Conservation (phyloP, 2,113 vertebrate species). For the Zapus hudsonius region DNA sequence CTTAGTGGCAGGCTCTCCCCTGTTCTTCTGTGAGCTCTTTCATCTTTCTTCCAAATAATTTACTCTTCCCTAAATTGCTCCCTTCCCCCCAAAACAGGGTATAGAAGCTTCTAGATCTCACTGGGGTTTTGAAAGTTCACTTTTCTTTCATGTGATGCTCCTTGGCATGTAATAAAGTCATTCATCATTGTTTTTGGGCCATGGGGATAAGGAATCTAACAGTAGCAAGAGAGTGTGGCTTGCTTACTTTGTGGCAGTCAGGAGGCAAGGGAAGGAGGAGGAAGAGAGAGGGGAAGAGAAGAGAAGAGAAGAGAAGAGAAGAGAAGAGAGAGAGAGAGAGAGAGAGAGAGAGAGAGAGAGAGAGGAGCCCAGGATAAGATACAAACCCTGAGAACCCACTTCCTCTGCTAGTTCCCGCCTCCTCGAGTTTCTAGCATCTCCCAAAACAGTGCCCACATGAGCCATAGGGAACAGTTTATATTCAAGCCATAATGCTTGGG, state of each 20-base stretch:
- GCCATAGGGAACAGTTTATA: not conserved
- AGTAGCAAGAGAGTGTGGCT: not conserved
- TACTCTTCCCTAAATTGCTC: not conserved
- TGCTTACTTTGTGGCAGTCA: not conserved
- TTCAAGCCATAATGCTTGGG: not conserved
- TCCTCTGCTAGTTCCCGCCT: not conserved
- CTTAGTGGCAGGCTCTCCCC: not conserved
- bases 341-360: not conserved
- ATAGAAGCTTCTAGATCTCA: not conserved
- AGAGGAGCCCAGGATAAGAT: not conserved
- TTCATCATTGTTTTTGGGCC: not conserved
- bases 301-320: not conserved
- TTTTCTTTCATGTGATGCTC: not conserved
- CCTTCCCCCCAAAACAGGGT: not conserved
- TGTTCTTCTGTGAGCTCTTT: not conserved
- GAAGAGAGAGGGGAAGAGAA: not conserved
- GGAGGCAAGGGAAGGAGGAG: not conserved
- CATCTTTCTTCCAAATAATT: not conserved
- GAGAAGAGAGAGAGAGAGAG: not conserved
- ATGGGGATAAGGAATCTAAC: not conserved
- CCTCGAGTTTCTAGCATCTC: not conserved
- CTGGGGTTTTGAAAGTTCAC: not conserved
- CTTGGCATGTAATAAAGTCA: not conserved
- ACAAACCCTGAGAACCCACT: not conserved
- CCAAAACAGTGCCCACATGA: not conserved